Evolutionary conservation across 2,113 vertebrate genomes (phyloP).

Genomic region (Gallinago jamesoni): DNA sequence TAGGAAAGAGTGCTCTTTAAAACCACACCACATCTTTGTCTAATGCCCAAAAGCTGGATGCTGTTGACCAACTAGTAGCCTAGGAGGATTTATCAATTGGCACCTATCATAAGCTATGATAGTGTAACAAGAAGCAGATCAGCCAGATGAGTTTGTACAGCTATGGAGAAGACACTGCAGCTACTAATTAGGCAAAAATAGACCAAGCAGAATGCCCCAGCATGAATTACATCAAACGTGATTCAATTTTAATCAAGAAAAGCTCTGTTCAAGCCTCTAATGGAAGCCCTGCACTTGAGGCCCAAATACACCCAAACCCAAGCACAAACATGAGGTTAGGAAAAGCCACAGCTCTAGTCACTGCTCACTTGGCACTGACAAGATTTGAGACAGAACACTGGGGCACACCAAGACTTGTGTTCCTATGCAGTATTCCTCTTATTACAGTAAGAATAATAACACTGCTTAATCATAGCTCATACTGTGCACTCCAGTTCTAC

Average conservation of each 20-base stretch:
- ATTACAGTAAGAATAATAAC: neutral
- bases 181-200: constrained; percentile 17
- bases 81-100: neutral
- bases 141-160: neutral
- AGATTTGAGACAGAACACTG: neutral
- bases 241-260: constrained; percentile 26
- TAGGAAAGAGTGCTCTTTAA: neutral
- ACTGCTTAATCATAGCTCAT: neutral
- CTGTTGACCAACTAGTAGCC: neutral
- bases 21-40: neutral
- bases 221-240: constrained; percentile 13
- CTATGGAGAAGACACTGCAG: neutral
- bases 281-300: neutral
- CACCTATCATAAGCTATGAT: constrained; percentile 4
- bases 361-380: neutral
- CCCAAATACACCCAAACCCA: neutral
- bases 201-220: neutral
- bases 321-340: neutral
- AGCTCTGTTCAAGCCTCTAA: neutral
- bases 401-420: neutral
- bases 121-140: neutral
- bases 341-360: neutral
- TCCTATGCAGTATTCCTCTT: too few relatives aligned
- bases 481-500: neutral
- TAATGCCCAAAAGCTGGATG: neutral